A percentile compares a stretch with the other conserved stretches of the same genome.
Conservation (phyloP, 2,797 vertebrate species). For the Xenopus petersii region DNA sequence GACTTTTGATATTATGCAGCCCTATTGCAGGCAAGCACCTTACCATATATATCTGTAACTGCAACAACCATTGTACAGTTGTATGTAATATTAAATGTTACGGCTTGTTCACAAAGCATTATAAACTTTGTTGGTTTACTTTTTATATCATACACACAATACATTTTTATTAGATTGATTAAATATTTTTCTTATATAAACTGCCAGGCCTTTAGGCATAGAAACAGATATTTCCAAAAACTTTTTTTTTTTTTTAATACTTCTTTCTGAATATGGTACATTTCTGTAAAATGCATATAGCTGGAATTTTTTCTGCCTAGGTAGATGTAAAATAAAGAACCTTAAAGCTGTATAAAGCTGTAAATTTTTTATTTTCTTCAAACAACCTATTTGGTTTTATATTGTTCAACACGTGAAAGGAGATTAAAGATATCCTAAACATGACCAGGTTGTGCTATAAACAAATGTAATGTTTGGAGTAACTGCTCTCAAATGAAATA, state of each 20-base stretch:
- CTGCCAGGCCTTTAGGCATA: slow-evolving; percentile 29
- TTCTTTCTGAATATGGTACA: slow-evolving; percentile 32
- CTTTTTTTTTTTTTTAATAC: slow-evolving; percentile 28
- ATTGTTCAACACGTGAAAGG: too few relatives aligned
- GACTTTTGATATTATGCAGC: slow-evolving; percentile 17
- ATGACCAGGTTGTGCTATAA: too few relatives aligned
- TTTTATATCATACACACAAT: slow-evolving; percentile 15
- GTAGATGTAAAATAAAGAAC: slow-evolving; percentile 33
- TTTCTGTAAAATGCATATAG: slow-evolving; percentile 45
- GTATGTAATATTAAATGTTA: slow-evolving; percentile 32
- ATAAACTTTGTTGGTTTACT: neutral
- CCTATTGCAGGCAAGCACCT: slow-evolving; percentile 18
- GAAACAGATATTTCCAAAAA: neutral
- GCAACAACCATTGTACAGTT: slow-evolving; percentile 31
- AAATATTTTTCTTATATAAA: slow-evolving; percentile 17
- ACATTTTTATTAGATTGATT: slow-evolving; percentile 7
- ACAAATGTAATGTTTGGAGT: too few relatives aligned
- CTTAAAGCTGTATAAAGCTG: slow-evolving; percentile 27
- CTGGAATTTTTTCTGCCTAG: slow-evolving; percentile 37
- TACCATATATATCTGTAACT: slow-evolving; percentile 7
- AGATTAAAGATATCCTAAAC: too few relatives aligned
- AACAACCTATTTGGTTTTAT: too few relatives aligned
- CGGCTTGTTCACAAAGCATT: slow-evolving; percentile 31
- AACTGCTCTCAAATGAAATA: too few relatives aligned
- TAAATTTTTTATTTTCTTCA: too few relatives aligned